phyloP scores from a whole-genome alignment of 2,888 invertebrate species.

The Zaprionus obscuricornis region DNA sequence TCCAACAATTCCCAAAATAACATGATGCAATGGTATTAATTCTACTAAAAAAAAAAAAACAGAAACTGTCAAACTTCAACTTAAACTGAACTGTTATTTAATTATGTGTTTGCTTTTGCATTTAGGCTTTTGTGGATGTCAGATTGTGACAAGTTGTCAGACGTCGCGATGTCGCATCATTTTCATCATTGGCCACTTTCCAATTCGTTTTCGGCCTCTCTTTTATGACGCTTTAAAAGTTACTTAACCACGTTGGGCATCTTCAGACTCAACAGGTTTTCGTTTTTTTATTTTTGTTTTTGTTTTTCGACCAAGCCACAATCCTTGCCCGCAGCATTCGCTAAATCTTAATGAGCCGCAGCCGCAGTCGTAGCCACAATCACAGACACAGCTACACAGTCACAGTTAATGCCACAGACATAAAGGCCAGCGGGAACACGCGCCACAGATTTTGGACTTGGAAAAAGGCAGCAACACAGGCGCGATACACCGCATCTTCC shows the following conservation, averaged over 20 bases:
- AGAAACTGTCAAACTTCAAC: too few species aligned
- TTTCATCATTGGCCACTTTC: conserved; percentile 37
- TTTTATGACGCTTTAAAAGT: conserved; percentile 42
- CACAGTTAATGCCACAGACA: too few species aligned
- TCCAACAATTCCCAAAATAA: conserved; percentile 22
- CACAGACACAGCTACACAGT: too few species aligned
- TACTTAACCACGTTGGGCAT: conserved; percentile 48
- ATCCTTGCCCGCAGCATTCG: conserved; percentile 64
- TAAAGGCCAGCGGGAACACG: conserved; percentile 57
- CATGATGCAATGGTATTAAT: conserved; percentile 62
- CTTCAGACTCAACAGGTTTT: conserved; percentile 40
- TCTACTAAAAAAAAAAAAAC: conserved; percentile 48
- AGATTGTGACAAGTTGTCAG: conserved; percentile 40
- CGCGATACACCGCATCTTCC: too few species aligned
- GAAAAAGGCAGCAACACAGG: not conserved
- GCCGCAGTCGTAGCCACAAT: not conserved
- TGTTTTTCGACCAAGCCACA: conserved; percentile 49
- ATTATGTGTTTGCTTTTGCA: conserved; percentile 50
- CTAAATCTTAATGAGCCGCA: conserved; percentile 56
- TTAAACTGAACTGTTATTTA: conserved; percentile 25
- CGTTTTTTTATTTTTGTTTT: conserved; percentile 3
- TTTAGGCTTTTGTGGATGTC: conserved; percentile 46
- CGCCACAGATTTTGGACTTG: conserved; percentile 34
- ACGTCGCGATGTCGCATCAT: conserved; percentile 21
- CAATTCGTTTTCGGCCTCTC: conserved; percentile 23